Base-by-base conservation (phyloP, 2,797 vertebrate genomes). In the Macropus fuliginosus region DNA sequence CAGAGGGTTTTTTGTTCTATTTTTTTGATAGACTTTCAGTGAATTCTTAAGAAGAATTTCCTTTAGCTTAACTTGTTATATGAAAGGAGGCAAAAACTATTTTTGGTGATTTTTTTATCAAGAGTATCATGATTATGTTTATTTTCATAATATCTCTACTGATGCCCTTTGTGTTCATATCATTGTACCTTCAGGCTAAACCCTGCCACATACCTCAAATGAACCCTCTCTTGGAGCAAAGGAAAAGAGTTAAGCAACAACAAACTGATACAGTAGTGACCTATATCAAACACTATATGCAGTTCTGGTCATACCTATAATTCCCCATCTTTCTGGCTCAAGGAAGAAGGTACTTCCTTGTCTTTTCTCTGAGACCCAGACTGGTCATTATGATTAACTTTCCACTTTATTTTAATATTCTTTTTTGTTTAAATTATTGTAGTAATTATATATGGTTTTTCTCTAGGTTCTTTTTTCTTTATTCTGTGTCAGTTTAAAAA, bases 1-100 rank as follows among this genome's bases (percentile, higher is more conserved):
- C 50, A 87, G 40, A 87, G 18, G 18, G 8, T 50, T 87, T 81
- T 81, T 50, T 3, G 6, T 52, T 52, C 89, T 10, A 10, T 8
- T 56, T 40, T 57, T 8, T 11, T 29, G 31, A 54, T 91, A 99
- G 99, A 54, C 96, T 24, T 99, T 99, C 98, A 99, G 97, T 94
- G 99, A 81, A 8, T 81, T 81, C 74, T 27, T 24, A 46, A 24
- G 74, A 81, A 81, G 29, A 27, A 46, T 9, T 81, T 81, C 18
- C 21, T 10, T 81, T 46, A 74, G 40, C 40, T 74, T 40, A 81
- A 46, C 27, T 10, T 81, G 2, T 81, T 46, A 46, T 46, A 81
- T 46, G n/a, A 81, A 81, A 81, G 18, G 40, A 2, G 66, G 1
- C 57, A 66, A 66, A 62, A 66, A 57, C 31, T 66, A n/a, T 66